Percentiles rank a stretch among this genome's conserved stretches.
Evolutionary conservation across 2,113 vertebrate genomes (phyloP).

Genomic region (Hyla sarda): DNA sequence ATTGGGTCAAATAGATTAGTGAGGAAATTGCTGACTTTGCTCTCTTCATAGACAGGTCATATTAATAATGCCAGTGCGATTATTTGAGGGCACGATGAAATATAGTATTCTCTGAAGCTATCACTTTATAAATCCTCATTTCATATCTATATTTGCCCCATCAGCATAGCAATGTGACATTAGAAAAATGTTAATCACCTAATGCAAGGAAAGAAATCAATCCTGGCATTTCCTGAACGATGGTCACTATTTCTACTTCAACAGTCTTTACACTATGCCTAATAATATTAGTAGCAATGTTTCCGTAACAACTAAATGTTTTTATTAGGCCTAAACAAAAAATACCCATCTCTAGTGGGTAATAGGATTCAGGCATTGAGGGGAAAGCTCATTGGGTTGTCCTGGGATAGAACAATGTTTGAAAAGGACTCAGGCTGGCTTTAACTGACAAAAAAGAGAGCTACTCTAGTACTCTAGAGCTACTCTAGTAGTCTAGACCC

Average conservation of each 20-base stretch:
- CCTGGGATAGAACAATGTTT: no score
- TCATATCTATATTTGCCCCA: not conserved
- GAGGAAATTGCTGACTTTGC: slow-evolving; percentile 9
- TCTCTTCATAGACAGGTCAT: not conserved
- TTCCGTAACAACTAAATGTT: not conserved
- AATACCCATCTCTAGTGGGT: not conserved
- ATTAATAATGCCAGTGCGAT: not conserved
- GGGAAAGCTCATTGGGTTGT: no score
- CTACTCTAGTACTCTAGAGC: no score
- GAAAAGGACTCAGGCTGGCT: no score
- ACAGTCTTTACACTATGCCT: not conserved
- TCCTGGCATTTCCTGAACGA: not conserved
- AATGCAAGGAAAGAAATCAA: not conserved
- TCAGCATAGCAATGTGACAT: not conserved
- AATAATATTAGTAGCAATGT: not conserved
- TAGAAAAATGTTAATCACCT: not conserved
- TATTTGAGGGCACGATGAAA: not conserved
- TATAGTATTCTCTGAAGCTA: not conserved
- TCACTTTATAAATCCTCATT: not conserved
- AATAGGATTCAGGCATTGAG: not conserved
- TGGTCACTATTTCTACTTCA: not conserved
- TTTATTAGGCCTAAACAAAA: not conserved
- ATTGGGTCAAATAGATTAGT: slow-evolving; percentile 12
- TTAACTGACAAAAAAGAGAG: no score
- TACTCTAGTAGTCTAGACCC: no score